These are phyloP conservation scores for Accipiter virgatus DNA, from an alignment of 2,113 vertebrate species.

Conservation along the genomic window DNA sequence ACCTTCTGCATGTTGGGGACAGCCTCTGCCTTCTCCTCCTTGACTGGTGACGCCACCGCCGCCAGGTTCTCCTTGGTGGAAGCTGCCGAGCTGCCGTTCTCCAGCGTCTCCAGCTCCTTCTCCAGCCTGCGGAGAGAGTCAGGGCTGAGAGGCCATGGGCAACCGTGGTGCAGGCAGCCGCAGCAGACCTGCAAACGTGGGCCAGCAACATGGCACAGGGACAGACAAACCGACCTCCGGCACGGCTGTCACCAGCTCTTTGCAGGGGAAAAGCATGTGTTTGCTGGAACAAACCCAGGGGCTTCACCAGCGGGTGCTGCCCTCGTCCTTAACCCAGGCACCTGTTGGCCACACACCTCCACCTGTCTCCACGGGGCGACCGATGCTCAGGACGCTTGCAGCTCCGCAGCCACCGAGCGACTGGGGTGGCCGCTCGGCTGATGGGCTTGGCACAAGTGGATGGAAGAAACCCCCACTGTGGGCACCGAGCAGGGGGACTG, in stretches of 20 bases:
- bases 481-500: fast-evolving
- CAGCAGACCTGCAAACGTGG: neutral
- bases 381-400: fast-evolving
- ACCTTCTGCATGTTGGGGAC: slow-evolving; percentile 63
- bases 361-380: fast-evolving
- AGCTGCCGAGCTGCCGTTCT: slow-evolving; percentile 68
- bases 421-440: fast-evolving
- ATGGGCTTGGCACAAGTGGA: fast-evolving
- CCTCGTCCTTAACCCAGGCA: neutral
- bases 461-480: fast-evolving
- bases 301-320: neutral
- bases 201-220: fast-evolving
- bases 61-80: slow-evolving; percentile 72
- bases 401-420: neutral
- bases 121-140: slow-evolving; percentile 74
- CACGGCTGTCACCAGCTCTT: neutral
- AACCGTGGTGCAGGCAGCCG: neutral
- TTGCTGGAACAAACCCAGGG: neutral
- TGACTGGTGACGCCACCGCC: slow-evolving; percentile 34
- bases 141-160: neutral
- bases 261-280: neutral
- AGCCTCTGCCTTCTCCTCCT: slow-evolving; percentile 66
- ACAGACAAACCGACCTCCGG: neutral
- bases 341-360: fast-evolving
- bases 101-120: slow-evolving; percentile 82